Evolutionary conservation across 2,888 invertebrate species (phyloP).

Genomic region (Cheilosia urbana): DNA sequence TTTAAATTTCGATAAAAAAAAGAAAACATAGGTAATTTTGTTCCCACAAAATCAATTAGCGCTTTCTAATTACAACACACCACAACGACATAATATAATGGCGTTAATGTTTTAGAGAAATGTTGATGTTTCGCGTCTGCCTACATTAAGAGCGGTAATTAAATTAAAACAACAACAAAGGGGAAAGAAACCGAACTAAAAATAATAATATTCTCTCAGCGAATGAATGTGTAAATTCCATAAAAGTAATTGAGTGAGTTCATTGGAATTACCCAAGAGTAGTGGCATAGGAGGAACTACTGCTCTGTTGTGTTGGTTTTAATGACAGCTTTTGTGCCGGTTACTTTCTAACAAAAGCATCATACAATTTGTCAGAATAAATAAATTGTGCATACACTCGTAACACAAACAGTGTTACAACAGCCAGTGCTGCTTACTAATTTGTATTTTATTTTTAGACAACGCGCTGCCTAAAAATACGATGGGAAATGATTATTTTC

Average conservation of each 20-base stretch:
- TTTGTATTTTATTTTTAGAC: constrained; percentile 57
- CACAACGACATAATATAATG: background rate
- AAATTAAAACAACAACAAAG: too few relatives aligned
- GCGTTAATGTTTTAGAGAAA: constrained; percentile 13
- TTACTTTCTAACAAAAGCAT: constrained; percentile 39
- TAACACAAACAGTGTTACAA: background rate
- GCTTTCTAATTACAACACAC: constrained; percentile 29
- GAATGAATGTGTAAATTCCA: constrained; percentile 33
- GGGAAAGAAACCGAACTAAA: background rate
- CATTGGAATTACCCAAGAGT: constrained; percentile 43
- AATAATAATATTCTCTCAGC: constrained; percentile 11
- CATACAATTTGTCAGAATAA: constrained; percentile 8
- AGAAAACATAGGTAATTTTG: background rate
- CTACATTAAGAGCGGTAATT: constrained; percentile 16
- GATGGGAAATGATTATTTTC: constrained; percentile 45
- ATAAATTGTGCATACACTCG: background rate
- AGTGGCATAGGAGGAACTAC: background rate
- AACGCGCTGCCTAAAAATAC: background rate
- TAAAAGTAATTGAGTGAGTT: constrained; percentile 44
- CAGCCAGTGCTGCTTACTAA: constrained; percentile 11
- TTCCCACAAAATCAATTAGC: constrained; percentile 36
- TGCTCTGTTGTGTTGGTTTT: background rate
- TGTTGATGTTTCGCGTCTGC: constrained; percentile 9
- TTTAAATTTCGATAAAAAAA: constrained; percentile 26
- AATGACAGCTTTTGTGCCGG: constrained; percentile 36